Conservation (phyloP, 1,140 invertebrate species). For the Meloidogyne hapla region DNA sequence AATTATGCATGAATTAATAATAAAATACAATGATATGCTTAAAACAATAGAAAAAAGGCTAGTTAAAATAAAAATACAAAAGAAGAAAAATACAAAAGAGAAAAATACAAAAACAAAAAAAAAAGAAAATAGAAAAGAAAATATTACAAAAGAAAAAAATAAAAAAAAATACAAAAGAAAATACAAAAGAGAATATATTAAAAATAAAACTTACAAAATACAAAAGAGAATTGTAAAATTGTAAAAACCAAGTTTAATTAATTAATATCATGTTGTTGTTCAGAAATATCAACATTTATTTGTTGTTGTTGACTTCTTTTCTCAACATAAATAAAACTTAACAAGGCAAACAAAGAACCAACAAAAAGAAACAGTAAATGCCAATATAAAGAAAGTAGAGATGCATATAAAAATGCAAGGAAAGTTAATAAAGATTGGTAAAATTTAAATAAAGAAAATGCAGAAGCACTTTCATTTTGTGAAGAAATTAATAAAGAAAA, state of each 20-base stretch:
- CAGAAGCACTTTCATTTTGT: conserved; percentile 78
- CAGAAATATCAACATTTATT: neutral
- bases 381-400: conserved; percentile 73
- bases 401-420: conserved; percentile 83
- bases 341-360: conserved; percentile 22
- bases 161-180: no score
- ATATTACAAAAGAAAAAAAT: no score
- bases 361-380: conserved; percentile 73
- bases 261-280: neutral
- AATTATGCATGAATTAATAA: no score
- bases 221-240: neutral
- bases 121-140: no score
- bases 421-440: conserved; percentile 74
- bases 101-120: no score
- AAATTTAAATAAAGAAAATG: conserved; percentile 94
- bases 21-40: no score
- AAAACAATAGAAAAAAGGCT: no score
- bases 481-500: conserved; percentile 83
- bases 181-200: no score
- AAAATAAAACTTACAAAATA: no score
- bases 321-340: conserved; percentile 31
- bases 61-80: no score
- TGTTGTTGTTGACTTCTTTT: neutral
- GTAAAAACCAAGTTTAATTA: neutral
- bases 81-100: no score